A percentile compares a stretch with the other conserved stretches of the same genome.
phyloP scores from a whole-genome alignment of 2,888 invertebrate genomes.

The Iselma pallidipennis region DNA sequence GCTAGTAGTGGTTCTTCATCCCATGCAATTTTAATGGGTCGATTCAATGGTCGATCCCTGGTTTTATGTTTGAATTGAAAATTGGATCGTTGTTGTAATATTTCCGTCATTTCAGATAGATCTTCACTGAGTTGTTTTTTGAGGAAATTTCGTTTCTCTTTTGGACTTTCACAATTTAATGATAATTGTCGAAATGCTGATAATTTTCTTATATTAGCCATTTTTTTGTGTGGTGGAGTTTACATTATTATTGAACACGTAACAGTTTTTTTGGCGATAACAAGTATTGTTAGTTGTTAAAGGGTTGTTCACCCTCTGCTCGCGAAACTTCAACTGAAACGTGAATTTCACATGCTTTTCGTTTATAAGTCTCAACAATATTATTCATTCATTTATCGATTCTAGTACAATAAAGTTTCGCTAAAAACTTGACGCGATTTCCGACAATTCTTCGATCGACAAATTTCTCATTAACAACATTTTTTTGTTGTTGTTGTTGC shows the following conservation, averaged over 20 bases:
- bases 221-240: constrained; percentile 20
- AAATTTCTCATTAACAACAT: neutral
- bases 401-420: constrained; percentile 45
- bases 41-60: constrained; percentile 28
- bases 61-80: constrained; percentile 34
- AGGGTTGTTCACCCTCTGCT: constrained; percentile 43
- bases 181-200: constrained; percentile 51
- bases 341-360: constrained; percentile 45
- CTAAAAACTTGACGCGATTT: constrained; percentile 24
- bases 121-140: constrained; percentile 51
- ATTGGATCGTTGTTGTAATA: constrained; percentile 33
- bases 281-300: no score
- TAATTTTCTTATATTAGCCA: constrained; percentile 40
- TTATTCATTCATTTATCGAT: constrained; percentile 55
- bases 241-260: no score
- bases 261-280: no score
- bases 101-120: constrained; percentile 30
- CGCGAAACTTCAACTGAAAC: constrained; percentile 52
- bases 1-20: constrained; percentile 22
- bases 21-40: constrained; percentile 43
- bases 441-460: constrained; percentile 2
- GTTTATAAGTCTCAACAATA: no score
- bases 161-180: constrained; percentile 44
- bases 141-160: constrained; percentile 37
- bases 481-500: constrained; percentile 5